phyloP scores from a whole-genome alignment of 2,888 invertebrate species.

The Archaeoteleia sp. region DNA sequence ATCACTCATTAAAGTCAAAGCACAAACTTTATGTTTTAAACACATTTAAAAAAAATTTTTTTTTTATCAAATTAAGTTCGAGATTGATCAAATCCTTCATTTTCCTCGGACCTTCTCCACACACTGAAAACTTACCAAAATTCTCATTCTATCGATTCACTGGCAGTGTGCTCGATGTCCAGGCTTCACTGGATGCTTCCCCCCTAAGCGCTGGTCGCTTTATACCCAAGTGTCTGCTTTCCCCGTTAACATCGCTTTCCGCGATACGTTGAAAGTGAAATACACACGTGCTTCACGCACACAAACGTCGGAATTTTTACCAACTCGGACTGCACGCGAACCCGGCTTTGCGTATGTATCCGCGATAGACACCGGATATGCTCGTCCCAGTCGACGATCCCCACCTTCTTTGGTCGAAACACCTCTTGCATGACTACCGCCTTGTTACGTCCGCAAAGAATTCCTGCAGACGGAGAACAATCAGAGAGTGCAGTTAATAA shows the following conservation, averaged over 20 bases:
- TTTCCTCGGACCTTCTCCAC: no score
- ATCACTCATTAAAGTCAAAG: no score
- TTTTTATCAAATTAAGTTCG: no score
- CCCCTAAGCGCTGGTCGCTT: conserved; percentile 67
- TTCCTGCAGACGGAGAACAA: conserved; percentile 15
- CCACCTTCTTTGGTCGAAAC: conserved; percentile 36
- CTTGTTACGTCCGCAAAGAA: conserved; percentile 30
- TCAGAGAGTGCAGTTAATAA: not conserved
- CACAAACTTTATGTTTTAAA: no score
- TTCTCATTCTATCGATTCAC: conserved; percentile 66
- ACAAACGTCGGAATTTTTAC: conserved; percentile 55
- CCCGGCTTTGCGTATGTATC: conserved; percentile 41
- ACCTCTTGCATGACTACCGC: conserved; percentile 52
- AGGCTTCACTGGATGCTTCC: conserved; percentile 73
- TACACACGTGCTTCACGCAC: conserved; percentile 57
- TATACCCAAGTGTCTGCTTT: conserved; percentile 72
- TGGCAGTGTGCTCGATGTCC: conserved; percentile 65
- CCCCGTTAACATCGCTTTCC: conserved; percentile 65
- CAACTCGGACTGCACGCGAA: conserved; percentile 48
- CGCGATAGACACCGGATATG: conserved; percentile 49
- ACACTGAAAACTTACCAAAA: conserved; percentile 66
- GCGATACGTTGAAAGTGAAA: conserved; percentile 71
- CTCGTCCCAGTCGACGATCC: conserved; percentile 47
- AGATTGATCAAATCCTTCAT: no score
- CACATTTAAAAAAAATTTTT: not conserved